Evolutionary conservation across 2,113 vertebrate species (phyloP), one percentile per base, ranked within the genome.

Genomic region (Sclerurus mexicanus): DNA sequence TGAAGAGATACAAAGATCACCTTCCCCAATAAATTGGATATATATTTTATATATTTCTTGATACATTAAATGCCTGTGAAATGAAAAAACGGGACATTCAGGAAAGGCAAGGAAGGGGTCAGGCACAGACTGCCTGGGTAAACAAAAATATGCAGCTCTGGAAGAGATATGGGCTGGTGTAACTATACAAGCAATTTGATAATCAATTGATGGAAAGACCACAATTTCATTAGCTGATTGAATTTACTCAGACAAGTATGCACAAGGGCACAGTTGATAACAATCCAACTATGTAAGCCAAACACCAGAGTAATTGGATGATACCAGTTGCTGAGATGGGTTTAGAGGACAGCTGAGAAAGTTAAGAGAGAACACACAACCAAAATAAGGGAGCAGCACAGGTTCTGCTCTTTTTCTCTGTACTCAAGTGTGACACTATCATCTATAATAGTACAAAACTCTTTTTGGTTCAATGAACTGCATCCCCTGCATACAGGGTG

Each of bases 251-350:
- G 93, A 42, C 85, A 97, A 96, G 89, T 17, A 73, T 33, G 3
- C 78, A 39, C 25, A 85, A 92, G 78, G 72, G 75, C 30, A 3
- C 47, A 31, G 77, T 2, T 95, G 87, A 35, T 56, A 89, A 73
- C 74, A 60, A 82, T 59, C 87, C 72, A 94, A 35, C 49, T 37
- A 31, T 52, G 74, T 46, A 21, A 40, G 80, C 44, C 72, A 75
- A 94, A 91, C 58, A 74, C 59, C 78, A 92, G 94, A 97, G 95
- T 88, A 94, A 96, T 93, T 91, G 93, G 87, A 83, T 72, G 71
- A 71, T 24, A 95, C 73, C 75, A 82, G n/a, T 60, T 47, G 72
- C 77, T 35, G 58, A 83, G 76, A 71, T 20, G 24, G 73, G 73
- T 83, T 96, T 91, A 88, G 92, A 97, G 93, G 78, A 87, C 40